Evolutionary conservation across 2,797 vertebrate species (phyloP).

Genomic region (Tangara arthus): DNA sequence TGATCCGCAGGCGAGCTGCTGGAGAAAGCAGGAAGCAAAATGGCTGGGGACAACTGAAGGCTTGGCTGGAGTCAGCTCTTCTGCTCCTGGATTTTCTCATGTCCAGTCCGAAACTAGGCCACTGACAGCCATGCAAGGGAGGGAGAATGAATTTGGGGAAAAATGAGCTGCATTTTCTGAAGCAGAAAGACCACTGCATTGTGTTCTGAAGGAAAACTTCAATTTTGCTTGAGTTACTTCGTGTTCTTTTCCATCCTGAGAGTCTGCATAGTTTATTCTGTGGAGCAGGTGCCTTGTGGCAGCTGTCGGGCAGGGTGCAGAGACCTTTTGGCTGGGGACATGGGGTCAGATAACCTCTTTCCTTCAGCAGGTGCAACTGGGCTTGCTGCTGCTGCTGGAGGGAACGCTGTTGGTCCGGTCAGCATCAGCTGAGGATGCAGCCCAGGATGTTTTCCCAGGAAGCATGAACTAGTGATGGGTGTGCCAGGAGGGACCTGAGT

Average conservation of each 20-base stretch:
- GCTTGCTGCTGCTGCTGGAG: not conserved
- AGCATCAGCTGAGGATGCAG: not conserved
- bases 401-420: not conserved
- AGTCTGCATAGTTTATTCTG: not conserved
- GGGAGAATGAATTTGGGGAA: not conserved
- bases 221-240: not conserved
- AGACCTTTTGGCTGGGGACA: not conserved
- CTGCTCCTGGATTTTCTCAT: not conserved
- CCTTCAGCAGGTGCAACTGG: not conserved
- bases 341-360: conserved; percentile 18
- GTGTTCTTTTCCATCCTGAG: not conserved
- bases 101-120: not conserved
- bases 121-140: not conserved
- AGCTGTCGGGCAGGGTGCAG: conserved; percentile 4
- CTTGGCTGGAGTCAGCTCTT: not conserved
- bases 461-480: not conserved
- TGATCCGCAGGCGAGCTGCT: not conserved
- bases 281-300: not conserved
- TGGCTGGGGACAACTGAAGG: fast-evolving
- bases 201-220: not conserved
- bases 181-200: not conserved
- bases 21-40: not conserved
- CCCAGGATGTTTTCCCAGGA: not conserved
- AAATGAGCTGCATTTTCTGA: not conserved
- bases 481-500: not conserved